Conservation (phyloP, 1,140 invertebrate species). For the Rhyzopertha dominica region DNA sequence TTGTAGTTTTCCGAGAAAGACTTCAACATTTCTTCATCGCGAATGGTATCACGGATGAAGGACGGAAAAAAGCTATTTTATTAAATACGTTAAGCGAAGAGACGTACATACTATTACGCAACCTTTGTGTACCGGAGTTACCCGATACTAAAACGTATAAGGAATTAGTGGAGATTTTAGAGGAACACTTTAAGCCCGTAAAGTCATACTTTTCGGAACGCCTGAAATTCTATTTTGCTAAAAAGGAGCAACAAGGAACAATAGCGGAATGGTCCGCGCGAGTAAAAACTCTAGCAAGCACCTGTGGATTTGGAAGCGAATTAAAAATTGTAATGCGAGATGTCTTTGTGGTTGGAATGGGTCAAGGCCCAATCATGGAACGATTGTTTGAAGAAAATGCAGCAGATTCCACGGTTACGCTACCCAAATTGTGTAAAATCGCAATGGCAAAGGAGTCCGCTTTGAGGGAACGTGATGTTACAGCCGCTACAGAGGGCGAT, state of each 20-base stretch:
- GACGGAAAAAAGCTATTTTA: conserved; percentile 8
- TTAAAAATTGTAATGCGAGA: conserved; percentile 7
- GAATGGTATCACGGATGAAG: conserved; percentile 3
- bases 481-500: no score
- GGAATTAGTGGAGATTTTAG: conserved; percentile 1
- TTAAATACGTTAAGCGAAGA: conserved; percentile 5
- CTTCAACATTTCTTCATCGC: conserved; percentile 8
- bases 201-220: conserved; percentile 17
- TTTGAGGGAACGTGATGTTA: conserved; percentile 13
- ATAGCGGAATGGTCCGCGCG: conserved; percentile 11
- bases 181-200: conserved; percentile 4
- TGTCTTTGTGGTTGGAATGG: conserved; percentile 16
- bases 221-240: conserved; percentile 12
- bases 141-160: conserved; percentile 1
- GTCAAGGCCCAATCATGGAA: conserved; percentile 11
- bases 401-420: conserved; percentile 2
- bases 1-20: conserved; percentile 1
- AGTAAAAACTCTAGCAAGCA: conserved; percentile 13
- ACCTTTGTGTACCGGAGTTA: conserved; percentile 1
- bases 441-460: conserved; percentile 13
- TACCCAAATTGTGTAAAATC: conserved; percentile 10
- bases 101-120: conserved; percentile 1
- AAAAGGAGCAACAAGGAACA: conserved; percentile 1
- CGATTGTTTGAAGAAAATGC: conserved; percentile 16
- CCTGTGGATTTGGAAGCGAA: conserved; percentile 10